These are phyloP conservation scores for Drosophila ambigua DNA, from an alignment of 1,140 invertebrate genomes.

Conservation along the genomic window DNA sequence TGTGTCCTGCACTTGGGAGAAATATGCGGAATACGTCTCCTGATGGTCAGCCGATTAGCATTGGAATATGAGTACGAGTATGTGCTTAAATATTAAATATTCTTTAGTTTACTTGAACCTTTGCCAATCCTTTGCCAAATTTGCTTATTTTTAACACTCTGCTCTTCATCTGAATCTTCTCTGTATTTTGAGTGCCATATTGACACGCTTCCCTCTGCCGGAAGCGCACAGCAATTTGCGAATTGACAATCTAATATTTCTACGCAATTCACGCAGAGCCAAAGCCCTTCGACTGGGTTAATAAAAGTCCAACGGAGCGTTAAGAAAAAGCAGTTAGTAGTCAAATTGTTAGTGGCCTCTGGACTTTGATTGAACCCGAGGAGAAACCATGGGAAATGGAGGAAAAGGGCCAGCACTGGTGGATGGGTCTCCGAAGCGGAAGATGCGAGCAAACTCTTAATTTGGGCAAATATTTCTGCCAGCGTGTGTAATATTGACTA, in stretches of 20 bases:
- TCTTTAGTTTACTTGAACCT: too few species aligned
- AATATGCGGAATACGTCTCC: constrained; percentile 19
- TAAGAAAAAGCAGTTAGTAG: constrained; percentile 76
- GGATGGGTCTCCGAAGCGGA: constrained; percentile 3
- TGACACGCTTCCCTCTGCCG: constrained; percentile 67
- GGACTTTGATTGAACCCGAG: constrained; percentile 60
- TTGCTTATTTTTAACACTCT: too few species aligned
- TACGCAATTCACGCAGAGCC: constrained; percentile 63
- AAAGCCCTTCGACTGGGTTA: constrained; percentile 54
- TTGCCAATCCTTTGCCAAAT: too few species aligned
- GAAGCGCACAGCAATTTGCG: constrained; percentile 43
- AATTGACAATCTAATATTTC: constrained; percentile 73
- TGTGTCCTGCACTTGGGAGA: constrained; percentile 21
- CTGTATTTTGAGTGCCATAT: constrained; percentile 26
- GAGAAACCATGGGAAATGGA: not conserved
- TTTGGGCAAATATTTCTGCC: constrained; percentile 76
- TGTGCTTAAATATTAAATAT: not conserved
- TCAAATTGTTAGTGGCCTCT: constrained; percentile 46
- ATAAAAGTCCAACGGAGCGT: constrained; percentile 72
- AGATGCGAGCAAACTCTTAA: constrained; percentile 55
- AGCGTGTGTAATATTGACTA: constrained; percentile 78
- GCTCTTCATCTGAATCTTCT: not conserved
- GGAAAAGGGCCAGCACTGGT: constrained; percentile 1
- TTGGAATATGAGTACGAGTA: not conserved
- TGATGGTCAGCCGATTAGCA: constrained; percentile 28